Evolutionary conservation across 2,888 invertebrate genomes (phyloP), one percentile per base, ranked within the genome.

Genomic region (Hylaea fasciaria): DNA sequence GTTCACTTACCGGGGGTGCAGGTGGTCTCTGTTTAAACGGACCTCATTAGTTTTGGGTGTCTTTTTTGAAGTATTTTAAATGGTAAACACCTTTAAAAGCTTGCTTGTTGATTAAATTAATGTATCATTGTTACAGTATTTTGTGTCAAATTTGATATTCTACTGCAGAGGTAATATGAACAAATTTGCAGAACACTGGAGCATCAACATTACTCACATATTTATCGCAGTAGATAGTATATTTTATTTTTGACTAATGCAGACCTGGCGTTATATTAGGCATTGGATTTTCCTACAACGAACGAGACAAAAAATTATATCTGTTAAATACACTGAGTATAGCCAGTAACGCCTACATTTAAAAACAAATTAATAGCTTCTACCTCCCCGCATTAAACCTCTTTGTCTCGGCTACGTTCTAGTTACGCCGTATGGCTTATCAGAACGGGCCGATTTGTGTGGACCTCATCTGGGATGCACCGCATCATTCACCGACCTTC

Each of bases 21-120:
- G 90, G 91, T 91, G 91, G 89, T 89, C 91, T 87, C 87, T 91
- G 89, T 91, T 89, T 85, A 80, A 86, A 81, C 64, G 74, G 71
- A 73, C 66, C 62, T 71, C 70, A 59, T 70, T 68, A 61, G 69
- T 68, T 74, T 75, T 71, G 71, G 61, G 48, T 54, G 32, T 70
- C 59, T 70, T 69, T 71, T 69, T 69, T 65, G 28, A 59, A 54
- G 65, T 60, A 59, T 64, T 71, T 71, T 72, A 69, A 72, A 69
- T 71, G 67, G 73, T 68, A 65, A 46, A 59, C 57, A 53, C 58
- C 45, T 48, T 46, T 48, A 41, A 53, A 54, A 40, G 57, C 32
- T 63, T 46, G 53, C 53, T 56, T 62, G 62, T 7, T 65, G 58
- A 53, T 57, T 52, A 44, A 40, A 45, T 59, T 28, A 39, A 48